phyloP scores from a whole-genome alignment of 2,888 invertebrate species.

The Spodoptera exigua region DNA sequence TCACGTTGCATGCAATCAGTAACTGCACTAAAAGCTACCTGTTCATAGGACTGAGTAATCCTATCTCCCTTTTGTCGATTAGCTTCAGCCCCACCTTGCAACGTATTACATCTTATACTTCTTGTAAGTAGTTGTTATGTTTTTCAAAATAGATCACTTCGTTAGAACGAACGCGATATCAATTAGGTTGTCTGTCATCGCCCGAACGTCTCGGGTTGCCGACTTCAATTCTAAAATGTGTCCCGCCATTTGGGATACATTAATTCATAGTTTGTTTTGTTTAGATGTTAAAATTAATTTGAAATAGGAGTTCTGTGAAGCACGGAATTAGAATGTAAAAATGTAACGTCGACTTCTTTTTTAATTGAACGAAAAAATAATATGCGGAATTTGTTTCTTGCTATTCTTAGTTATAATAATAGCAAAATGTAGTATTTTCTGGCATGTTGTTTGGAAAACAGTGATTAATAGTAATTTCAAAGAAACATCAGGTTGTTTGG shows the following conservation, averaged over 20 bases:
- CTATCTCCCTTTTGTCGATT: conserved; percentile 19
- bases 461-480: conserved; percentile 29
- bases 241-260: conserved; percentile 65
- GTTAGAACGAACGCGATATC: conserved; percentile 80
- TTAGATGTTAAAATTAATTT: conserved; percentile 63
- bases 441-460: conserved; percentile 24
- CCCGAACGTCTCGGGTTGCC: conserved; percentile 71
- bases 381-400: conserved; percentile 32
- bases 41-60: background rate
- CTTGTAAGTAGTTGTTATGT: conserved; percentile 49
- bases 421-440: conserved; percentile 11
- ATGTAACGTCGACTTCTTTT: conserved; percentile 21
- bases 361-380: conserved; percentile 38
- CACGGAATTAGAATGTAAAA: conserved; percentile 42
- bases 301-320: conserved; percentile 55
- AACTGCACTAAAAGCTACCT: background rate
- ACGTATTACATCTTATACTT: conserved; percentile 36
- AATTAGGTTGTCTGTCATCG: conserved; percentile 82
- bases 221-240: conserved; percentile 66
- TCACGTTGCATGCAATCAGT: too few relatives aligned
- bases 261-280: conserved; percentile 67
- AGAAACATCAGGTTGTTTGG: conserved; percentile 7
- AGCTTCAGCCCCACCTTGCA: conserved; percentile 21
- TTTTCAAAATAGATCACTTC: conserved; percentile 77
- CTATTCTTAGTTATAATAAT: conserved; percentile 20